Evolutionary conservation across 2,888 invertebrate genomes (phyloP).

Genomic region (Ectemnius cavifrons): DNA sequence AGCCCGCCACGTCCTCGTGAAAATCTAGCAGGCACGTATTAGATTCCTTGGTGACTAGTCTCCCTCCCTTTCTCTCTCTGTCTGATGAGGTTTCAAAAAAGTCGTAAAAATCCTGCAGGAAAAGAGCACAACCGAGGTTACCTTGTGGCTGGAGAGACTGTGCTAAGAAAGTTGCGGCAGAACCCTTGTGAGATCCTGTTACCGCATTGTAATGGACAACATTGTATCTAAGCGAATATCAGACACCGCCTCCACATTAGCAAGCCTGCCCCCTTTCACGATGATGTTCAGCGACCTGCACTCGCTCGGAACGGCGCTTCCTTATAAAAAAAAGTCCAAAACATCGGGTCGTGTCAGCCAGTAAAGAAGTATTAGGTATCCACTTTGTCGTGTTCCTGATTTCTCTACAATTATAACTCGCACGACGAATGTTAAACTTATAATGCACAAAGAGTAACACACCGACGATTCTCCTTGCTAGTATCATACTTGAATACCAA

Average conservation of each 20-base stretch:
- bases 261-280: too few relatives aligned
- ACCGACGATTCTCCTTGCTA: too few relatives aligned
- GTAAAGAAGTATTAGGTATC: too few relatives aligned
- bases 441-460: too few relatives aligned
- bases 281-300: too few relatives aligned
- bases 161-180: constrained; percentile 12
- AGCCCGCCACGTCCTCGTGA: constrained; percentile 45
- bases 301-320: too few relatives aligned
- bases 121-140: constrained; percentile 19
- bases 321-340: too few relatives aligned
- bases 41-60: constrained; percentile 56
- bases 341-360: too few relatives aligned
- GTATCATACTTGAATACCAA: too few relatives aligned
- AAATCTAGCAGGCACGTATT: constrained; percentile 60
- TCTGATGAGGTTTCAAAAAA: constrained; percentile 55
- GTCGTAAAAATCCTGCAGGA: constrained; percentile 22
- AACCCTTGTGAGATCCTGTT: constrained; percentile 22
- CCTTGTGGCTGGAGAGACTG: constrained; percentile 23
- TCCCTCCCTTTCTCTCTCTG: not conserved
- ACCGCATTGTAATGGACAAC: constrained; percentile 2
- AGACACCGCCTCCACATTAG: not conserved
- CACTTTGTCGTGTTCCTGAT: too few relatives aligned
- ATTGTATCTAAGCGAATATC: not conserved
- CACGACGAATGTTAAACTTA: too few relatives aligned
- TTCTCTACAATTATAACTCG: too few relatives aligned